Evolutionary conservation across 2,113 vertebrate genomes (phyloP), one percentile per base, ranked within the genome.

Genomic region (Sula dactylatra): DNA sequence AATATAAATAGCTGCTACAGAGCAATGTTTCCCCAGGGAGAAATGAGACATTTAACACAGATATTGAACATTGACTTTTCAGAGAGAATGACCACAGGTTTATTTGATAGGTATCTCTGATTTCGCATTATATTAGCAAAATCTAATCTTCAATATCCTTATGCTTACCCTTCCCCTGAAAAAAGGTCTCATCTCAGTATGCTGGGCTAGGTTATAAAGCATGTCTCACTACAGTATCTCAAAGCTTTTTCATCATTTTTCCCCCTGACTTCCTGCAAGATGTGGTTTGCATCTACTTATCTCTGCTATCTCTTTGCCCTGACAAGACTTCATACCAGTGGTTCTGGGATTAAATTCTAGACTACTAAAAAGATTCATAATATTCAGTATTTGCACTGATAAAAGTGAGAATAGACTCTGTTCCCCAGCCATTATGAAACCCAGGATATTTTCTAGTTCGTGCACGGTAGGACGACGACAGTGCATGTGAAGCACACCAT

Each of bases 91-190:
- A 86, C 93, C 81, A 88, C 76, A 76, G 89, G 69, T 65, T 83
- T 94, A 83, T 97, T 91, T 69, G 76, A 92, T 36, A 81, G 88
- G 71, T 88, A 42, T 50, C 86, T 96, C 59, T 93, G 65, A 70
- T 76, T 85, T 86, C 44, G 74, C 73, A 92, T 94, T 58, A 80
- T 52, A 85, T 89, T 94, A 82, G 65, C 80, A 72, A 96, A 96
- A 96, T 92, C 88, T 79, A 79, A 97, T 91, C 92, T 74, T 82
- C 69, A 73, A 34, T 77, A 67, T 64, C 40, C 70, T 90, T 79
- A 66, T 55, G 61, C 54, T 96, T 61, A 79, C 47, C 67, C 56
- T 91, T 72, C 47, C 56, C 44, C 86, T 79, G 61, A 71, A 49
- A 88, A 81, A 65, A 26, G 58, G 71, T 71, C 88, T 96, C 82